Evolutionary conservation across 2,797 vertebrate genomes (phyloP).

Genomic region (Syngnathus acus): DNA sequence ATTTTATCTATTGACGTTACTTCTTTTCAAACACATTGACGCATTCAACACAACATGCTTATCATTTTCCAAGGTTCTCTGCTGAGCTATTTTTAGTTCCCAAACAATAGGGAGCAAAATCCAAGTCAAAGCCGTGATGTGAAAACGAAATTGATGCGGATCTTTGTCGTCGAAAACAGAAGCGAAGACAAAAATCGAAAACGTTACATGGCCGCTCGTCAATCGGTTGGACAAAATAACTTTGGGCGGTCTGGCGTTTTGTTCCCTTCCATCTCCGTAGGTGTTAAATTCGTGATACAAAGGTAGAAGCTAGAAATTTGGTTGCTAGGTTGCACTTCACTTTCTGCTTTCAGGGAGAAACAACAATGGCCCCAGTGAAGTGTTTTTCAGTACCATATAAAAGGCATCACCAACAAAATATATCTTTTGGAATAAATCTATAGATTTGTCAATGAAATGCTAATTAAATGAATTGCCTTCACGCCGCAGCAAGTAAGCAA

Average conservation of each 20-base stretch:
- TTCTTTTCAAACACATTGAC: neutral
- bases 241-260: neutral
- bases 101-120: neutral
- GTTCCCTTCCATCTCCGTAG: neutral
- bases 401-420: neutral
- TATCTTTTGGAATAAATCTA: too few relatives aligned
- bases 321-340: slow-evolving; percentile 46
- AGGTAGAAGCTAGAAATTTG: slow-evolving; percentile 21
- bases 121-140: neutral
- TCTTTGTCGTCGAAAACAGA: neutral
- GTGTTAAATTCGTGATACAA: slow-evolving; percentile 15
- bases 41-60: neutral
- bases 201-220: neutral
- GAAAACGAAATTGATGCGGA: neutral
- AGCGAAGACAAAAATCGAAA: neutral
- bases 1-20: neutral
- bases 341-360: slow-evolving; percentile 12
- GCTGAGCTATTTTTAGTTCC: neutral
- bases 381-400: neutral
- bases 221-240: neutral
- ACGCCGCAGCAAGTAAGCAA: neutral
- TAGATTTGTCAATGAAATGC: too few relatives aligned
- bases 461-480: too few relatives aligned
- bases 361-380: neutral
- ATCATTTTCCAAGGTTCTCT: neutral